Percentiles rank a stretch among this genome's conserved stretches.
phyloP scores from a whole-genome alignment of 2,113 vertebrate species.

The Muntiacus reevesi region DNA sequence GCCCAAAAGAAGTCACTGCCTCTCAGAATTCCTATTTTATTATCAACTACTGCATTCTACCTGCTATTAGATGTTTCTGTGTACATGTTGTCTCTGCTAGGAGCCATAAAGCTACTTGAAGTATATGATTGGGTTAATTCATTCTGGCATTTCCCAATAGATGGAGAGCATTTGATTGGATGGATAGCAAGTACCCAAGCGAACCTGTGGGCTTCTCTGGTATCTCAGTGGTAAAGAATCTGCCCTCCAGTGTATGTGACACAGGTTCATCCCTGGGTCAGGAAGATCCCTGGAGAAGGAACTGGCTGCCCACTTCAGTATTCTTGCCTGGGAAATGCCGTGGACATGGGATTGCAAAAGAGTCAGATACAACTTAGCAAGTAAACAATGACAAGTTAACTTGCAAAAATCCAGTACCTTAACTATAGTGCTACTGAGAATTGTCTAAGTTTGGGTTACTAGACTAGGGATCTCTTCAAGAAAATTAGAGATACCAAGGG shows the following conservation, averaged over 20 bases:
- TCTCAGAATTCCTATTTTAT: background rate
- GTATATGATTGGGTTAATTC: background rate
- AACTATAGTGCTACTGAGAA: background rate
- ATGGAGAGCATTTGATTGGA: background rate
- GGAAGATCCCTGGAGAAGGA: background rate
- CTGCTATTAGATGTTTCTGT: background rate
- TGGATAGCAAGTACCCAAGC: background rate
- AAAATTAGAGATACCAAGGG: background rate
- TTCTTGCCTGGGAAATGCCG: background rate
- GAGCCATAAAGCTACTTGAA: background rate
- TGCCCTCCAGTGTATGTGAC: background rate
- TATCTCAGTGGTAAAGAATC: background rate
- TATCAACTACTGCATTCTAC: background rate
- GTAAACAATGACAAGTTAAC: background rate
- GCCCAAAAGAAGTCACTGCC: background rate
- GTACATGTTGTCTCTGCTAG: background rate
- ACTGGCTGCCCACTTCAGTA: background rate
- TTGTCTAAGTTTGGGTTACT: background rate
- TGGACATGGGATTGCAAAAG: background rate
- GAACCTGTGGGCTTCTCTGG: background rate
- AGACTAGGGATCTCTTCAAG: background rate
- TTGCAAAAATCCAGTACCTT: background rate
- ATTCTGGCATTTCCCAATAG: background rate
- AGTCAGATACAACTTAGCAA: background rate
- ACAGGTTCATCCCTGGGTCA: background rate